phyloP scores from a whole-genome alignment of 2,888 invertebrate species.

The Eristalinus aeneus region DNA sequence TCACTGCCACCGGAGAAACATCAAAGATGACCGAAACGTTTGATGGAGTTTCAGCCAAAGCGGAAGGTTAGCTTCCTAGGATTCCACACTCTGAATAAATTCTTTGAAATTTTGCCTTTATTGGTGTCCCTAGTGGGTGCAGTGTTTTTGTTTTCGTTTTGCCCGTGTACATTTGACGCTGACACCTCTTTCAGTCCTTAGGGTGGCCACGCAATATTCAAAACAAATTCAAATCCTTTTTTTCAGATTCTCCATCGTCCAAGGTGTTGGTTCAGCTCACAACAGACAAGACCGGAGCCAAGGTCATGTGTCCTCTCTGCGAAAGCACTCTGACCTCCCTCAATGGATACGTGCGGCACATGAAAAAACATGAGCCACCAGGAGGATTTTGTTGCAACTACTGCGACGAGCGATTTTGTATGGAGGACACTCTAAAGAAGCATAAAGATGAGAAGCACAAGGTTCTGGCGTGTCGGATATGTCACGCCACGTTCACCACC shows the following conservation, averaged over 20 bases:
- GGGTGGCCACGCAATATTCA: slow-evolving; percentile 6
- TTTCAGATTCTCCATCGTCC: not conserved
- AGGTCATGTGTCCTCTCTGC: slow-evolving; percentile 78
- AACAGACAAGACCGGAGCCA: slow-evolving; percentile 77
- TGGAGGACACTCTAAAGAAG: slow-evolving; percentile 76
- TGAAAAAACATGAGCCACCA: slow-evolving; percentile 79
- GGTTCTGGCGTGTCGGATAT: slow-evolving; percentile 78
- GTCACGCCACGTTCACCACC: slow-evolving; percentile 75
- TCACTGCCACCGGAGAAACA: not conserved
- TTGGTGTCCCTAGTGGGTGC: not conserved
- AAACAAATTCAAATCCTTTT: not conserved
- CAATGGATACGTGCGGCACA: slow-evolving; percentile 79
- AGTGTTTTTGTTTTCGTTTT: slow-evolving; percentile 13
- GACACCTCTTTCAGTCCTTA: not conserved
- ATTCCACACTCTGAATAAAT: not conserved
- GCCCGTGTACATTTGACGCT: not conserved
- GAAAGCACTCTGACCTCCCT: slow-evolving; percentile 76
- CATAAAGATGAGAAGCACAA: slow-evolving; percentile 76
- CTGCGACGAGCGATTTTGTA: slow-evolving; percentile 77
- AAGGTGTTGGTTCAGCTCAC: slow-evolving; percentile 78
- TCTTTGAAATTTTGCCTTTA: not conserved
- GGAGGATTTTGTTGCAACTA: slow-evolving; percentile 79
- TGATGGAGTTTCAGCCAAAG: not conserved
- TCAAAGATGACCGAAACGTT: not conserved
- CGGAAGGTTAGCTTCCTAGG: not conserved